These are phyloP conservation scores for Pollachius pollachius DNA, from an alignment of 2,113 vertebrate genomes.

Conservation along the genomic window DNA sequence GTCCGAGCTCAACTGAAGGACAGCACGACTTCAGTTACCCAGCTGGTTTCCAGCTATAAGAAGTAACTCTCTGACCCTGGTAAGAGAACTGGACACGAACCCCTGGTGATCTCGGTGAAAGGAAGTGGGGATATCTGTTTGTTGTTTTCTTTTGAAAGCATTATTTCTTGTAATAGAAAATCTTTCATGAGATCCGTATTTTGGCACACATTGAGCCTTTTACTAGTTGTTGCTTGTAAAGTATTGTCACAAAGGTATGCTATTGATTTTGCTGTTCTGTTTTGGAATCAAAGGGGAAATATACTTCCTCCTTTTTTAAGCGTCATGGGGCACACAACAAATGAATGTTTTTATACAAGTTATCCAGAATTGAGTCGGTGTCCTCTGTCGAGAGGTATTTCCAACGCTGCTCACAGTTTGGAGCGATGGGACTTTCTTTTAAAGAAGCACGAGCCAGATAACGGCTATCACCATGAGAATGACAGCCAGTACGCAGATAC, in stretches of 20 bases:
- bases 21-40: constrained; percentile 70
- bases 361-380: not conserved
- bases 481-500: constrained; percentile 92
- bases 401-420: not conserved
- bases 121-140: constrained; percentile 54
- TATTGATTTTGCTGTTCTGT: constrained; percentile 5
- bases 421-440: constrained; percentile 18
- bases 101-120: constrained; percentile 71
- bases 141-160: not conserved
- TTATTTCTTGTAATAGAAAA: constrained; percentile 24
- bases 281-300: constrained; percentile 6
- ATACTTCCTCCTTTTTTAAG: constrained; percentile 11
- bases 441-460: constrained; percentile 89
- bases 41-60: constrained; percentile 84
- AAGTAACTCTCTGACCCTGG: constrained; percentile 69
- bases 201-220: constrained; percentile 36
- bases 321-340: not conserved
- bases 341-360: constrained; percentile 33
- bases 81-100: not conserved
- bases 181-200: constrained; percentile 25
- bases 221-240: constrained; percentile 9
- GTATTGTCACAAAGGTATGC: constrained; percentile 3
- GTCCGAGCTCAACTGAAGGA: constrained; percentile 78
- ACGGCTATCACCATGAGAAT: constrained; percentile 94
- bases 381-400: constrained; percentile 12